Evolutionary conservation across 2,797 vertebrate species (phyloP), one percentile per base, ranked within the genome.

Genomic region (Alectoris magna): DNA sequence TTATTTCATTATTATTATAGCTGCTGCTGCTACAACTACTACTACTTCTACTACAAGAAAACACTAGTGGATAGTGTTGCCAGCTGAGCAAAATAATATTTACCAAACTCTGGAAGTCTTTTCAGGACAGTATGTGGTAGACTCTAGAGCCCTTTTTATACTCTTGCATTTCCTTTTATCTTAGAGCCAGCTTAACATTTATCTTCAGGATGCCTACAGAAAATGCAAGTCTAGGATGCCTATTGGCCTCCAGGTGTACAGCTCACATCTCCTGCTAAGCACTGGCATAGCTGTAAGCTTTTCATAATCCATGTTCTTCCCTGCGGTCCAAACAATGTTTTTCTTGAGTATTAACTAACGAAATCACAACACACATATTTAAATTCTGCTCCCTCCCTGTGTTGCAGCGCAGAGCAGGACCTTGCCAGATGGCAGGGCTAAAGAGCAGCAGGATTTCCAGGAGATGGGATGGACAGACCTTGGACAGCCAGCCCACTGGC

Each of bases 351-450:
- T 43, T 49, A 51, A 44, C 41, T 5, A 22, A 69, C 36, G 12
- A 51, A 70, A 36, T 31, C 6, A 49, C 14, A 22, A 5, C 10
- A 39, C 2, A 21, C 23, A 15, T 34, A 15, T 34, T 46, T 48
- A 62, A 38, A 27, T 36, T 84, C 24, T 39, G 15, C 27, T 63
- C 19, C 27, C 63, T 38, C 27, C 14, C 23, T 31, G 23, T 75
- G 10, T 22, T 75, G 27, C 1, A 0, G 13, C 5, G n/a, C 31
- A 21, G 13, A 64, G 13, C 29, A 41, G 24, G 12, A 31, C 9
- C 21, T 70, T 26, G 11, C 4, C 43, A 70, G 16, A 5, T 1
- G 2, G 29, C 0, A 1, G 8, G 6, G 24, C 31, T 64, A 75
- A 58, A 59, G 6, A 34, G 29, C 9, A 64, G 38, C 13, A 75